A percentile compares a stretch with the other conserved stretches of the same genome.
These are phyloP conservation scores for Calyptomena viridis DNA, from an alignment of 2,113 vertebrate species.

Conservation along the genomic window DNA sequence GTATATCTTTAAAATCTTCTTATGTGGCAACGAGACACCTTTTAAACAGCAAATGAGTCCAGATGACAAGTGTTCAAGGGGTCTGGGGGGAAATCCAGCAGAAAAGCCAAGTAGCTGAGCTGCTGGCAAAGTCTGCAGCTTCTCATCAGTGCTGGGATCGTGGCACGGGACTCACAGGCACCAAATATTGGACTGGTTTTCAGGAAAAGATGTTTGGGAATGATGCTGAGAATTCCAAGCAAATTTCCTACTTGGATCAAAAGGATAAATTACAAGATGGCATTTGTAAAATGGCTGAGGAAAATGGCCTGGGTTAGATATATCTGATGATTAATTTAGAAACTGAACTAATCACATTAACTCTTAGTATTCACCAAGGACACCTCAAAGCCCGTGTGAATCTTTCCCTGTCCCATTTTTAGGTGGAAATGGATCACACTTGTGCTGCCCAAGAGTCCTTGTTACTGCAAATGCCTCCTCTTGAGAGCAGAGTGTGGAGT, in stretches of 20 bases:
- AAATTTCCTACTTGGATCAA: background rate
- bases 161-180: background rate
- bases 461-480: background rate
- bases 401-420: background rate
- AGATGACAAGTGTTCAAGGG: background rate
- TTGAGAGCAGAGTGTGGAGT: background rate
- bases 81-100: background rate
- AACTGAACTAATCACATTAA: background rate
- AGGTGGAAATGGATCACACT: background rate
- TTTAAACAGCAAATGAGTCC: background rate
- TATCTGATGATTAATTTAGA: background rate
- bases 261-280: background rate
- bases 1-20: background rate
- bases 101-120: background rate
- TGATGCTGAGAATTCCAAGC: background rate
- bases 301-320: background rate
- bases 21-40: background rate
- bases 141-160: background rate
- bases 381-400: background rate
- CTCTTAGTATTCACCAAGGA: background rate
- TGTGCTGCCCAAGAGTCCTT: background rate
- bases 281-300: background rate
- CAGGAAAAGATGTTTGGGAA: background rate
- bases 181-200: background rate
- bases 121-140: background rate